Conservation (phyloP, 53 echinoderm and acorn worm species). For the Hippasteria phrygiana region DNA sequence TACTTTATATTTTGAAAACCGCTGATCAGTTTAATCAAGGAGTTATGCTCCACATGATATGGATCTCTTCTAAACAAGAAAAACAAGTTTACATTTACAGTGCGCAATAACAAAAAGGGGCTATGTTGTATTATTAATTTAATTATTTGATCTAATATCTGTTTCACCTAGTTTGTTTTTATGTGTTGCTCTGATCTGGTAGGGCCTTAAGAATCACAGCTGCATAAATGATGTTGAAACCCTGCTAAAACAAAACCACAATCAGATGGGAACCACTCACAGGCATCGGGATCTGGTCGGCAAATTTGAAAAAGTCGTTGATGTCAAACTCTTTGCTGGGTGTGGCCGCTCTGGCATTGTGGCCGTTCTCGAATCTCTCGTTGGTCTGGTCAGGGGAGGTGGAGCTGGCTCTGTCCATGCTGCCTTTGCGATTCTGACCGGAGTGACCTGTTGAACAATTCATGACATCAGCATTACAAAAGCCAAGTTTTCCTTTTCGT, state of each 20-base stretch:
- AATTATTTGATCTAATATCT: too few species aligned
- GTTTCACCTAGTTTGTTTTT: too few species aligned
- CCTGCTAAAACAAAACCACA: not conserved
- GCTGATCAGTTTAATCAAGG: too few species aligned
- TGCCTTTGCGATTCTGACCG: constrained; percentile 78
- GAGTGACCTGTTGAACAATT: constrained; percentile 35
- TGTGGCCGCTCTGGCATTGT: constrained; percentile 12
- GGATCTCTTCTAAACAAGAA: too few species aligned
- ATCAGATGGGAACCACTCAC: constrained; percentile 66
- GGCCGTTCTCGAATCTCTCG: constrained; percentile 47
- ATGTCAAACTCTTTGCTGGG: constrained; percentile 91
- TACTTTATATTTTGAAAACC: too few species aligned
- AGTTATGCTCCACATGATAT: too few species aligned
- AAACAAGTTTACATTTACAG: too few species aligned
- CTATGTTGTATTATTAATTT: too few species aligned
- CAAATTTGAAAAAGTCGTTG: constrained; percentile 97
- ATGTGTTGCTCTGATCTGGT: too few species aligned
- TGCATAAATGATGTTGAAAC: too few species aligned
- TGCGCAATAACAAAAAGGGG: too few species aligned
- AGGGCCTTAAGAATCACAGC: too few species aligned
- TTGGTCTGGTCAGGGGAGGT: constrained; percentile 79
- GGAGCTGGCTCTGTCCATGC: constrained; percentile 82
- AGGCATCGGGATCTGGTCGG: constrained; percentile 71
- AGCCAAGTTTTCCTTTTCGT: not conserved
- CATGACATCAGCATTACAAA: not conserved